A percentile compares a stretch with the other conserved stretches of the same genome.
phyloP scores from a whole-genome alignment of 2,888 invertebrate species.

The Maniola hyperantus region DNA sequence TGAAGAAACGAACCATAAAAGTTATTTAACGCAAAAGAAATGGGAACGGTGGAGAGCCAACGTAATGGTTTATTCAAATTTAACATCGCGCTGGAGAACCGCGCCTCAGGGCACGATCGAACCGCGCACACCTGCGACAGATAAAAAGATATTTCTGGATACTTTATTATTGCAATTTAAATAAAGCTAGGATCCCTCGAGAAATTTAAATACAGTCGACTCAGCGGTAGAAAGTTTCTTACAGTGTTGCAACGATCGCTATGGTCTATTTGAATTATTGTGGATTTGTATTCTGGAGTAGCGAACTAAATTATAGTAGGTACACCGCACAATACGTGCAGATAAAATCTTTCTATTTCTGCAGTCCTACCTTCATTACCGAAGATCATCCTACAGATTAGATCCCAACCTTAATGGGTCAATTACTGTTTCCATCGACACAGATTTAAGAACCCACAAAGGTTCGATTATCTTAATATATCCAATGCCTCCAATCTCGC shows the following conservation, averaged over 20 bases:
- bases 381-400: no score
- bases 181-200: slow-evolving; percentile 6
- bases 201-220: slow-evolving; percentile 14
- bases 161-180: slow-evolving; percentile 25
- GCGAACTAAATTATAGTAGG: no score
- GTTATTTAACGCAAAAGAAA: slow-evolving; percentile 43
- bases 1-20: slow-evolving; percentile 31
- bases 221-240: slow-evolving; percentile 2
- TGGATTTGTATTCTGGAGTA: no score
- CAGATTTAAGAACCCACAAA: no score
- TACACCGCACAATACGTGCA: no score
- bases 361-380: no score
- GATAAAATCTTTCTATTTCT: no score
- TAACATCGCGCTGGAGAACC: slow-evolving; percentile 63
- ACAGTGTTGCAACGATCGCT: not conserved
- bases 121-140: slow-evolving; percentile 58
- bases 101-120: slow-evolving; percentile 61
- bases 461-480: no score
- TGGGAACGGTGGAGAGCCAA: slow-evolving; percentile 33
- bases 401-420: no score
- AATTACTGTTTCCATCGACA: no score
- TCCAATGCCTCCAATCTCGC: no score
- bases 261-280: no score
- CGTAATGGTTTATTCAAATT: slow-evolving; percentile 79
- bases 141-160: slow-evolving; percentile 34